A percentile compares a stretch with the other conserved stretches of the same genome.
These are phyloP conservation scores for Parasteatoda lunata DNA, from an alignment of 2,888 invertebrate species.

Conservation along the genomic window DNA sequence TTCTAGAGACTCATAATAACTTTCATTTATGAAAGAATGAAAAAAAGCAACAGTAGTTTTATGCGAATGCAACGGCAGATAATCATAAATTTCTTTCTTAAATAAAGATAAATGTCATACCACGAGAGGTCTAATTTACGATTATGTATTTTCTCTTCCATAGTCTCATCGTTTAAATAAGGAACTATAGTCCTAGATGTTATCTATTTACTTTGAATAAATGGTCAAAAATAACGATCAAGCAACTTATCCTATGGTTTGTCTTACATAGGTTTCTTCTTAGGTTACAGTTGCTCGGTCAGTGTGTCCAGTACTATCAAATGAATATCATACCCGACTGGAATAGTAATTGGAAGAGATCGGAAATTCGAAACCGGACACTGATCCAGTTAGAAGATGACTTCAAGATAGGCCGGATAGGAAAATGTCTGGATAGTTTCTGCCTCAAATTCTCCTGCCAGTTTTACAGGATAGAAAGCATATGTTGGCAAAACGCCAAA, in stretches of 20 bases:
- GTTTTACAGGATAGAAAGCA: slow-evolving; percentile 20
- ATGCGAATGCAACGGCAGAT: too few species aligned
- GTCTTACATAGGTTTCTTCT: not conserved
- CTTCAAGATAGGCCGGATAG: slow-evolving; percentile 52
- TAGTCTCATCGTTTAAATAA: too few species aligned
- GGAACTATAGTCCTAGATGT: too few species aligned
- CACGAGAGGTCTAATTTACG: too few species aligned
- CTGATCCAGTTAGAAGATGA: slow-evolving; percentile 49
- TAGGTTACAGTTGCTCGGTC: not conserved
- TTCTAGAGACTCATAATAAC: too few species aligned
- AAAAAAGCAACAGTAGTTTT: too few species aligned
- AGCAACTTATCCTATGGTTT: not conserved
- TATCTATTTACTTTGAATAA: not conserved
- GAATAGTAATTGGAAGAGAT: slow-evolving; percentile 45
- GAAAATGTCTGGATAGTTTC: slow-evolving; percentile 36
- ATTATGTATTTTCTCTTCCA: too few species aligned
- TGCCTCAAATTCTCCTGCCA: slow-evolving; percentile 4
- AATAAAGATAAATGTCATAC: too few species aligned
- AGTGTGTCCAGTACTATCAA: slow-evolving; percentile 29
- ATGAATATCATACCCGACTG: not conserved
- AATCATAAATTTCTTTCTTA: too few species aligned
- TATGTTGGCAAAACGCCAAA: slow-evolving; percentile 39
- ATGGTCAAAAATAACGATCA: not conserved
- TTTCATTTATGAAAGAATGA: too few species aligned
- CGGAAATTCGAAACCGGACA: slow-evolving; percentile 18